A percentile compares a stretch with the other conserved stretches of the same genome.
Conservation (phyloP, 2,888 invertebrate genomes). For the Lysandra coridon region DNA sequence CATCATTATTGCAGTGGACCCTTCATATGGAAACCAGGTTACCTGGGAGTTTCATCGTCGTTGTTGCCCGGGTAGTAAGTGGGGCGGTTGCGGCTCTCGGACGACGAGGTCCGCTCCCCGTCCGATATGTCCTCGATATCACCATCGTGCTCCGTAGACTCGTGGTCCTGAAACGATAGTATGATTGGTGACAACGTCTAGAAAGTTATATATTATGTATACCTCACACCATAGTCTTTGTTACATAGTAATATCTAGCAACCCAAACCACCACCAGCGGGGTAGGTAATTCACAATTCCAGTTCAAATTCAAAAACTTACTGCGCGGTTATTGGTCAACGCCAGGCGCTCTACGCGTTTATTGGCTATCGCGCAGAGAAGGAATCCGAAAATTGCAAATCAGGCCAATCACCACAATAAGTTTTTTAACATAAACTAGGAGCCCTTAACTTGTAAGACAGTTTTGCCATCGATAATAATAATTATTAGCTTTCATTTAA, state of each 20-base stretch:
- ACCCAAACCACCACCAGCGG: neutral
- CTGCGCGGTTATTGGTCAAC: neutral
- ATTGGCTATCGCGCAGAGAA: neutral
- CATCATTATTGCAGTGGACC: too few species aligned
- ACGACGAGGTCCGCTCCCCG: slow-evolving; percentile 88
- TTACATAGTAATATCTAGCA: neutral
- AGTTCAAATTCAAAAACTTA: neutral
- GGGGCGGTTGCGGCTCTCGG: slow-evolving; percentile 81
- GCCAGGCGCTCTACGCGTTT: too few species aligned
- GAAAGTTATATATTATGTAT: neutral
- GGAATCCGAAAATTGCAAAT: neutral
- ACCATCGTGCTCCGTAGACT: slow-evolving; percentile 91
- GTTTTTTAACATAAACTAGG: neutral
- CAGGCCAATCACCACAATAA: neutral
- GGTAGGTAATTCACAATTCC: too few species aligned
- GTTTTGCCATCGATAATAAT: neutral
- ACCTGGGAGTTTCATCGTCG: slow-evolving; percentile 79
- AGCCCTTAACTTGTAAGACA: neutral
- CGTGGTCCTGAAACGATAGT: slow-evolving; percentile 71
- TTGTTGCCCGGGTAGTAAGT: slow-evolving; percentile 88
- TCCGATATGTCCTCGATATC: slow-evolving; percentile 93
- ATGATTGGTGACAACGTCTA: neutral
- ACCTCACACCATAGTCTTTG: neutral
- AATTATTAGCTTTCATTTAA: neutral
- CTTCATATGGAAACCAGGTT: neutral